These are phyloP conservation scores for Octonoba sinensis DNA, from an alignment of 2,888 invertebrate genomes.

Conservation along the genomic window DNA sequence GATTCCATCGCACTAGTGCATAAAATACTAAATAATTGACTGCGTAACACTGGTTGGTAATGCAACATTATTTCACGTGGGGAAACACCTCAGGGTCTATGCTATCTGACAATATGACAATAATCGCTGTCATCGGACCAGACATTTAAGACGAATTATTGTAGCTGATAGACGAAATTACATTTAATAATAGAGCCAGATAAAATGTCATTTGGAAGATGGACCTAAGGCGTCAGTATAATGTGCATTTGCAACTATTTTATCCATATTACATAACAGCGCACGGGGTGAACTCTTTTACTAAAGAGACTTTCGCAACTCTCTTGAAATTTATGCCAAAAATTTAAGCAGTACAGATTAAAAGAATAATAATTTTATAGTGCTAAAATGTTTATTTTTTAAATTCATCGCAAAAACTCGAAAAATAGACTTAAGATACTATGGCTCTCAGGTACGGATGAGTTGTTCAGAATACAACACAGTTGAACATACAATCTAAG, in stretches of 20 bases:
- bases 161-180: conserved; percentile 4
- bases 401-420: too few species aligned
- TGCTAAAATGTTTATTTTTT: too few species aligned
- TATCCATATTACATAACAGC: neutral
- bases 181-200: conserved; percentile 7
- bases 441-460: too few species aligned
- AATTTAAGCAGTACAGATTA: too few species aligned
- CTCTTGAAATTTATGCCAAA: too few species aligned
- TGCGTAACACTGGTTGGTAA: neutral
- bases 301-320: too few species aligned
- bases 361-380: too few species aligned
- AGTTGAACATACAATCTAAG: too few species aligned
- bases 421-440: too few species aligned
- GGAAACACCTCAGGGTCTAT: neutral
- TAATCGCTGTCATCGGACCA: conserved; percentile 12
- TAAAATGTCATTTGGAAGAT: conserved; percentile 2
- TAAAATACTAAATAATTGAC: neutral
- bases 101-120: conserved; percentile 5
- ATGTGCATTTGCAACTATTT: neutral
- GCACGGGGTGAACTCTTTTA: too few species aligned
- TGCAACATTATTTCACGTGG: neutral
- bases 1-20: neutral
- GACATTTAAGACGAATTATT: conserved; percentile 22
- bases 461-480: too few species aligned
- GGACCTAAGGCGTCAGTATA: neutral